phyloP scores from a whole-genome alignment of 2,888 invertebrate species.

The Ferdinandea cuprea region DNA sequence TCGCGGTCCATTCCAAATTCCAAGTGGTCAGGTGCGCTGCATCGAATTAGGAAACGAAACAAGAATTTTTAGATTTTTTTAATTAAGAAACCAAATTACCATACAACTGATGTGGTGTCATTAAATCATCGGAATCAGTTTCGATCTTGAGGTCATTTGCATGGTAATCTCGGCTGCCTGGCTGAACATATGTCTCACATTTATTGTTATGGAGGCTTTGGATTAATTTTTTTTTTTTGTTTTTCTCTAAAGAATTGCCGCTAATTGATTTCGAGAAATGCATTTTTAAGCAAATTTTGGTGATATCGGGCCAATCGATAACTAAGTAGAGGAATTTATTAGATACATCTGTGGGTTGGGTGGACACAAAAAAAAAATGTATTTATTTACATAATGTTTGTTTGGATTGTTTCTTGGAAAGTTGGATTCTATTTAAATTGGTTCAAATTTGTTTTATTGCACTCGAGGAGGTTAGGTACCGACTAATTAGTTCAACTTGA shows the following conservation, averaged over 20 bases:
- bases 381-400: conserved; percentile 37
- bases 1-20: no score
- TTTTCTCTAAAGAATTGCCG: conserved; percentile 42
- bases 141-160: conserved; percentile 62
- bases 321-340: conserved; percentile 66
- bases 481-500: conserved; percentile 35
- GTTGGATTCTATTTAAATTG: conserved; percentile 27
- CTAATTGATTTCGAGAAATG: conserved; percentile 70
- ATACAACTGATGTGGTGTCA: conserved; percentile 52
- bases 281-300: conserved; percentile 67
- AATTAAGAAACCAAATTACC: conserved; percentile 72
- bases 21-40: conserved; percentile 36
- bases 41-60: conserved; percentile 38
- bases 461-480: neutral
- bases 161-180: conserved; percentile 62
- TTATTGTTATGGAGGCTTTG: conserved; percentile 63
- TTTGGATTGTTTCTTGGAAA: conserved; percentile 11
- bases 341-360: conserved; percentile 10
- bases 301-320: conserved; percentile 50
- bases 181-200: conserved; percentile 66
- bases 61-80: conserved; percentile 45
- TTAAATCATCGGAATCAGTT: conserved; percentile 66
- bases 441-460: conserved; percentile 7
- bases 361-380: conserved; percentile 4
- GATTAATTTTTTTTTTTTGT: conserved; percentile 70